Base-by-base conservation (phyloP, 1,140 invertebrate genomes). In the Drosophila tsacasi region DNA sequence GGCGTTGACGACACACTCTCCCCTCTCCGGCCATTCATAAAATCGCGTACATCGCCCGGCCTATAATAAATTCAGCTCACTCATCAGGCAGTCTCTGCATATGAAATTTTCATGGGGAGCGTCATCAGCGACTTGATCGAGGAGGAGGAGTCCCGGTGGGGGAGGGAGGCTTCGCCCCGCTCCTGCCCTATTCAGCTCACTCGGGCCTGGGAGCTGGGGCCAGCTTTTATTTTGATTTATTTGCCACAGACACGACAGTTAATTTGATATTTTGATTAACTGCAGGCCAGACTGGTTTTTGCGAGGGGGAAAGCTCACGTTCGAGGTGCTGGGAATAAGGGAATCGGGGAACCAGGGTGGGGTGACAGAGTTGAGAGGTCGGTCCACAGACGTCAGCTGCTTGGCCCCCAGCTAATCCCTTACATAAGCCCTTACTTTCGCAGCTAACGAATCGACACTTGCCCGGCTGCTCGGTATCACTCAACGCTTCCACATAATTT, bases 241-340 rank as follows among this genome's bases (percentile, higher is more conserved):
- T 78, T 85, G 83, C 84, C 76, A 82, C 89, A 91, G 89, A 91
- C 89, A 91, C 89, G 89, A 91, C 89, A 91, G 83, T 91, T 91
- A 91, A 91, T 91, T 91, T 91, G 89, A 91, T 91, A 91, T 91
- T 91, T 91, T 91, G 89, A 91, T 91, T 91, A 91, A 91, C 89
- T 91, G 89, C 83, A 89, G 76, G 54, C 76, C 37, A 50, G 64
- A 57, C 59, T 63, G 46, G 65, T 68, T 78, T 78, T 77, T 62
- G 23, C 32, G 37, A 27, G 59, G 61, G 66, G 69, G 23, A 30
- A 55, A 71, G 44, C 49, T 35, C 23, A 37, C 63, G 23, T 32
- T 67, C 32, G 35, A 65, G 59, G 21, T 21, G 25, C 25, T 32
- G 37, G 66, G 35, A 57, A 25, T 25, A 37, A 17, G 52, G 49